Evolutionary conservation across 2,888 invertebrate genomes (phyloP).

Genomic region (Drosophila stalkeri): DNA sequence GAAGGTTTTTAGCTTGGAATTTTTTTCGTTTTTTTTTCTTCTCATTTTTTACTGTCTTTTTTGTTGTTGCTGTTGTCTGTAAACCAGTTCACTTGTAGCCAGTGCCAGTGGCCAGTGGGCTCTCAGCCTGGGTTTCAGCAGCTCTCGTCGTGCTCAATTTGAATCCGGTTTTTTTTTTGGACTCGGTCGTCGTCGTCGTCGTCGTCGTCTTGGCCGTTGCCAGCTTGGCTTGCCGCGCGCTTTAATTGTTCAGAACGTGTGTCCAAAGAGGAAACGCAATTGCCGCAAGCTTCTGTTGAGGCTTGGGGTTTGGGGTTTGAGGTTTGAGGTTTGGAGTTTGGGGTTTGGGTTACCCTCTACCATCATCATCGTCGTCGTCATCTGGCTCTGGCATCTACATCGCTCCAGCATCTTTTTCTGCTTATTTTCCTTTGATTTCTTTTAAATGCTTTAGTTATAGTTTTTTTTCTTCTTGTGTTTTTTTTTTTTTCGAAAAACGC

Average conservation of each 20-base stretch:
- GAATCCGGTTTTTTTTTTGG: conserved; percentile 79
- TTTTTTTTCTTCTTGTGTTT: neutral
- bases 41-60: conserved; percentile 16
- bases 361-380: conserved; percentile 29
- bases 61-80: conserved; percentile 46
- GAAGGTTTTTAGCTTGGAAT: conserved; percentile 65
- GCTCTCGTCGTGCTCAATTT: conserved; percentile 71
- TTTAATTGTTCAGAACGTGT: conserved; percentile 81
- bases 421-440: conserved; percentile 70
- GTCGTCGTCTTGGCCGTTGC: conserved; percentile 52
- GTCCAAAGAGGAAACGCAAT: conserved; percentile 81
- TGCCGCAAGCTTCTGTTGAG: conserved; percentile 82
- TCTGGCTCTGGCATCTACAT: conserved; percentile 54
- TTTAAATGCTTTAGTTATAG: conserved; percentile 11
- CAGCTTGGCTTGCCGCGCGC: conserved; percentile 66
- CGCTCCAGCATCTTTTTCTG: conserved; percentile 62
- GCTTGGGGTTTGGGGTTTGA: conserved; percentile 52
- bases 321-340: conserved; percentile 33
- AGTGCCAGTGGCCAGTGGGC: conserved; percentile 75
- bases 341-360: conserved; percentile 28
- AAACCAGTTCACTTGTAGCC: conserved; percentile 81
- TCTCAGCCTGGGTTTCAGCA: conserved; percentile 53
- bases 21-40: conserved; percentile 29
- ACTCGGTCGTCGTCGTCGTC: conserved; percentile 58
- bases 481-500: conserved; percentile 57